Evolutionary conservation across 2,797 vertebrate genomes (phyloP).

Genomic region (Coilia nasus): DNA sequence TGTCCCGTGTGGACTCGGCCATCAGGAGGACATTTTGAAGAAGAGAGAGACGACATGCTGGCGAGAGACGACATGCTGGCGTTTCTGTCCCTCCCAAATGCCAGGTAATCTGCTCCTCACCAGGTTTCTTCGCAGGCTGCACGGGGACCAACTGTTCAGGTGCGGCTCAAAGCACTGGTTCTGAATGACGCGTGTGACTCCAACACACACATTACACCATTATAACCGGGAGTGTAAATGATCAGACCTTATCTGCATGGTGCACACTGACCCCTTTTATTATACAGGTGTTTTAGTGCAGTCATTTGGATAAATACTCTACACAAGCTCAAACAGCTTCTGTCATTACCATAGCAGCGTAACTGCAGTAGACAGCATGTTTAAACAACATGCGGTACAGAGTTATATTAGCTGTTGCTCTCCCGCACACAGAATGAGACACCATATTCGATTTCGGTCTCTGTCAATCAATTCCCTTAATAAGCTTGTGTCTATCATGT

Average conservation of each 20-base stretch:
- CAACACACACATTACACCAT: slow-evolving; percentile 1
- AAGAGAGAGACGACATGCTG: background rate
- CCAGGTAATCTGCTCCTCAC: slow-evolving; percentile 13
- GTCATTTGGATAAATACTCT: slow-evolving; percentile 16
- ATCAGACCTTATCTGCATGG: background rate
- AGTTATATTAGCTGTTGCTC: background rate
- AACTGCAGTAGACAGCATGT: background rate
- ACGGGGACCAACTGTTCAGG: background rate
- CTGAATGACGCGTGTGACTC: background rate
- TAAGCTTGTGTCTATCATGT: background rate
- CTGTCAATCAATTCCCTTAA: slow-evolving; percentile 15
- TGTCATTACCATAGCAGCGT: background rate
- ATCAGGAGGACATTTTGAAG: slow-evolving; percentile 3
- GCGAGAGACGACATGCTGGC: background rate
- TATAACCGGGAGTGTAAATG: background rate
- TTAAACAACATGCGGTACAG: background rate
- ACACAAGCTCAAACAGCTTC: background rate
- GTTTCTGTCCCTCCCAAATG: background rate
- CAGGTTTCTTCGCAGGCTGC: background rate
- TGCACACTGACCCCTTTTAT: background rate
- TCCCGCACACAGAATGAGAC: background rate
- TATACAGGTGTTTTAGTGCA: background rate
- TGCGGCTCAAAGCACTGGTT: background rate
- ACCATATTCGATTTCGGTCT: background rate
- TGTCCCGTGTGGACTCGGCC: background rate